Evolutionary conservation across 2,888 invertebrate species (phyloP).

Genomic region (Zele albiditarsus): DNA sequence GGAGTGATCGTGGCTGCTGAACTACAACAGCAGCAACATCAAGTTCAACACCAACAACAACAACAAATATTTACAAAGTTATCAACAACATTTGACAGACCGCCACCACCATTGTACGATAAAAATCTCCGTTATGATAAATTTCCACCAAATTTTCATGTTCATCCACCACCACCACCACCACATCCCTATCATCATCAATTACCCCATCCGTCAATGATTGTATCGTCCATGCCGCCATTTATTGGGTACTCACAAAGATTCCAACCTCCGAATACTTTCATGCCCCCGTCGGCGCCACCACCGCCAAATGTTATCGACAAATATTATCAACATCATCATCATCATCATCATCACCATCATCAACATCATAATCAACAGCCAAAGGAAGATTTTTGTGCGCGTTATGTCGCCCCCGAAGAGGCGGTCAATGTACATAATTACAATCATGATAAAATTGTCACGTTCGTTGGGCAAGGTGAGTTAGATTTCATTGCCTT

Average conservation of each 20-base stretch:
- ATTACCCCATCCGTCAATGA: constrained; percentile 54
- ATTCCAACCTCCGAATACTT: constrained; percentile 55
- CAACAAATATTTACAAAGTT: constrained; percentile 58
- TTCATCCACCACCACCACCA: constrained; percentile 44
- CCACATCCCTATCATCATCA: constrained; percentile 55
- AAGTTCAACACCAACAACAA: constrained; percentile 53
- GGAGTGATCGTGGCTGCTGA: background rate
- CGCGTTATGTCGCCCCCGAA: constrained; percentile 72
- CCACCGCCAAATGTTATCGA: constrained; percentile 61
- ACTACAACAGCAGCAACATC: constrained; percentile 53
- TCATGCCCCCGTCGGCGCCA: constrained; percentile 49
- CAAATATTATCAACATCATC: constrained; percentile 62
- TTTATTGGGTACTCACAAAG: constrained; percentile 62
- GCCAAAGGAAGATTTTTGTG: constrained; percentile 72
- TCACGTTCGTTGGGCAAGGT: constrained; percentile 79
- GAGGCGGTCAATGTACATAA: constrained; percentile 69
- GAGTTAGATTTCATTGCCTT: constrained; percentile 61
- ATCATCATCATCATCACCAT: constrained; percentile 41
- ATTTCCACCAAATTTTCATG: constrained; percentile 57
- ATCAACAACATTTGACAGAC: constrained; percentile 60
- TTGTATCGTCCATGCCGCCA: constrained; percentile 60
- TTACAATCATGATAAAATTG: constrained; percentile 78
- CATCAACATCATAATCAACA: constrained; percentile 53
- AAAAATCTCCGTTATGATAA: constrained; percentile 60
- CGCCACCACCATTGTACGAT: constrained; percentile 60